Conservation (phyloP, 2,797 vertebrate species). For the Acanthurus lineatus region DNA sequence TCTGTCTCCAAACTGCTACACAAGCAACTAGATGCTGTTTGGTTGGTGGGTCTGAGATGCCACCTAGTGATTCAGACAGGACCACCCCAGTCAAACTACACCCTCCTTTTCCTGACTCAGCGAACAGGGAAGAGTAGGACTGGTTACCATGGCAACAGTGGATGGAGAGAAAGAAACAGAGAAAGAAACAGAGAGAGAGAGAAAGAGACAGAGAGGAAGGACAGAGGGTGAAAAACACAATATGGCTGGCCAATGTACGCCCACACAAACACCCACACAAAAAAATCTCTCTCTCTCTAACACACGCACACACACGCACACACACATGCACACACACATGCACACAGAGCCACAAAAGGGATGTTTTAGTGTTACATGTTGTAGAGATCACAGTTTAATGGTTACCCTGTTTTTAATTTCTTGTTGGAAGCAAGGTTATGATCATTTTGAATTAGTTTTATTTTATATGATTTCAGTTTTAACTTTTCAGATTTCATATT, state of each 20-base stretch:
- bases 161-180: slow-evolving; percentile 37
- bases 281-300: not conserved
- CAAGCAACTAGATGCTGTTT: not conserved
- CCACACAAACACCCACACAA: slow-evolving; percentile 36
- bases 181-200: slow-evolving; percentile 1
- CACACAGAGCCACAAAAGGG: not conserved
- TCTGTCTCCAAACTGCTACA: not conserved
- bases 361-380: slow-evolving; percentile 3
- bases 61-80: slow-evolving; percentile 69
- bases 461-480: no score
- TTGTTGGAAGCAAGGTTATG: no score
- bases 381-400: slow-evolving; percentile 26
- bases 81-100: slow-evolving; percentile 41
- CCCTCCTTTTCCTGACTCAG: slow-evolving; percentile 72
- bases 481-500: no score
- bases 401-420: no score
- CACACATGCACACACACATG: not conserved
- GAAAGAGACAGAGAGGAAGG: slow-evolving; percentile 28
- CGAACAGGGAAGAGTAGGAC: slow-evolving; percentile 59
- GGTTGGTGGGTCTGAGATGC: slow-evolving; percentile 64
- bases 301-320: not conserved
- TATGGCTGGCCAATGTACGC: slow-evolving; percentile 26
- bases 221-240: slow-evolving; percentile 29
- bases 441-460: no score
- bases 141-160: slow-evolving; percentile 76